A percentile compares a stretch with the other conserved stretches of the same genome.
Evolutionary conservation across 2,888 invertebrate genomes (phyloP).

Genomic region (Pristionchus exspectatus): DNA sequence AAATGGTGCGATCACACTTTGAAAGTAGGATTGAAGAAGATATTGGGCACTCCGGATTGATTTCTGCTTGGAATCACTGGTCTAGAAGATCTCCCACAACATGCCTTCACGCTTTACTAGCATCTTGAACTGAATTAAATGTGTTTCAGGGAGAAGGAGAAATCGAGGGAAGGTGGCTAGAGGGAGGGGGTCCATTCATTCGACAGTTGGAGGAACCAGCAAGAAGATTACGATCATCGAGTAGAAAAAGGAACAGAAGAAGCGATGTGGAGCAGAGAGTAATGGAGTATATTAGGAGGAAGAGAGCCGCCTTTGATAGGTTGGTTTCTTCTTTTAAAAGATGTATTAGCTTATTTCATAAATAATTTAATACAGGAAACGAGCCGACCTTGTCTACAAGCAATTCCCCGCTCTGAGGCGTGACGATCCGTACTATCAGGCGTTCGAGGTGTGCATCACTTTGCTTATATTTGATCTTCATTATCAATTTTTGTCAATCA

Average conservation of each 20-base stretch:
- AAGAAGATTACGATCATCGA: not conserved
- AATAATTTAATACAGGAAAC: constrained; percentile 56
- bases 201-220: not conserved
- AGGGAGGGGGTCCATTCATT: constrained; percentile 51
- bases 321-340: not conserved
- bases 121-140: too few relatives aligned
- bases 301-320: constrained; percentile 55
- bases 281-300: constrained; percentile 55
- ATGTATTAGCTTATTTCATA: not conserved
- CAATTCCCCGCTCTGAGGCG: constrained; percentile 76
- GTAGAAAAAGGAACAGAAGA: constrained; percentile 51
- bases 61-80: too few relatives aligned
- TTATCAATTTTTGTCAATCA: too few relatives aligned
- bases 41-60: too few relatives aligned
- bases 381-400: constrained; percentile 71
- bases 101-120: too few relatives aligned
- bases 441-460: constrained; percentile 70
- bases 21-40: too few relatives aligned
- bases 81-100: too few relatives aligned
- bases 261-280: constrained; percentile 52
- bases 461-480: too few relatives aligned
- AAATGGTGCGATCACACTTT: not conserved
- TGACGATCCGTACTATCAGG: constrained; percentile 77
- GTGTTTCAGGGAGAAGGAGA: too few relatives aligned
- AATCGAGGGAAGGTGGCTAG: constrained; percentile 15